These are phyloP conservation scores for Pangasius djambal DNA, from an alignment of 2,797 vertebrate species.

Conservation along the genomic window DNA sequence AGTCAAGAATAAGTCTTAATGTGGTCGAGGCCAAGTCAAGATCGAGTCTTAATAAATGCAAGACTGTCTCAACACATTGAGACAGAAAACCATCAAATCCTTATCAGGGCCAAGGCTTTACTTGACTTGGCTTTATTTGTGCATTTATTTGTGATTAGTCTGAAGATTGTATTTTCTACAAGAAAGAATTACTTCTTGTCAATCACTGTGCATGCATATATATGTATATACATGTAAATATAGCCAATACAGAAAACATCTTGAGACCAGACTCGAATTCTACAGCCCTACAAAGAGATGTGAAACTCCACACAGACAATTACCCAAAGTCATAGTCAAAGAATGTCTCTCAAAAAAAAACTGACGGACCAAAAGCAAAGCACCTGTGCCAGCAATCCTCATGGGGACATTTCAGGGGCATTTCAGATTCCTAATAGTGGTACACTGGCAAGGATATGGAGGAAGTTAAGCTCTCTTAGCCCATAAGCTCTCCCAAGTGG, in stretches of 20 bases:
- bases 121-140: no score
- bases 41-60: no score
- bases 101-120: not conserved
- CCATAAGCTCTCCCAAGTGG: conserved; percentile 42
- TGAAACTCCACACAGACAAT: not conserved
- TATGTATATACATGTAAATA: not conserved
- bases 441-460: conserved; percentile 18
- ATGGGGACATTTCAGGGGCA: conserved; percentile 18
- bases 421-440: not conserved
- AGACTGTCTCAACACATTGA: no score
- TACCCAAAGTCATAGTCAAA: not conserved
- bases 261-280: not conserved
- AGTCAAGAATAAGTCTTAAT: no score
- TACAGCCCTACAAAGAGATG: not conserved
- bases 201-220: no score
- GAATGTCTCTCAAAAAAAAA: not conserved
- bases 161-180: not conserved
- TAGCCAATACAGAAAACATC: not conserved
- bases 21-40: no score
- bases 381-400: conserved; percentile 25
- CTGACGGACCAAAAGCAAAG: not conserved
- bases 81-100: not conserved
- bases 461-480: conserved; percentile 21
- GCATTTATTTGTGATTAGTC: not conserved
- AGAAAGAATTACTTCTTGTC: no score